These are phyloP conservation scores for Triplophysa yarkandensis DNA, from an alignment of 2,797 vertebrate species.

Conservation along the genomic window DNA sequence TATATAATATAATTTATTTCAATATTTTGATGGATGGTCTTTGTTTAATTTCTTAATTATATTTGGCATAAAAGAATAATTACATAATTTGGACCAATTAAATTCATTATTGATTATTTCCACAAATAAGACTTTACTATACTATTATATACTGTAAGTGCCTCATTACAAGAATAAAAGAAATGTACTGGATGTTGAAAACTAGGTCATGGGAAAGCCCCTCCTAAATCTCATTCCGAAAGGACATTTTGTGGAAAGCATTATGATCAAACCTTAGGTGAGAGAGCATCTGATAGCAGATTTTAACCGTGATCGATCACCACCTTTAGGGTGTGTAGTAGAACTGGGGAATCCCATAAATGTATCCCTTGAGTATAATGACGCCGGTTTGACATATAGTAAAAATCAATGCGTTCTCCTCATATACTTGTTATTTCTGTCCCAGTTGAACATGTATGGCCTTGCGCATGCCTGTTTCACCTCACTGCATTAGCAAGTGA, in stretches of 20 bases:
- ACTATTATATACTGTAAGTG: constrained; percentile 1
- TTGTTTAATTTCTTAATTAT: too few species aligned
- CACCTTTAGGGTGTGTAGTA: constrained; percentile 6
- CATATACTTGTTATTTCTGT: constrained; percentile 23
- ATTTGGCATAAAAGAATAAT: too few species aligned
- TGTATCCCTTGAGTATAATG: neutral
- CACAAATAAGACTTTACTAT: too few species aligned
- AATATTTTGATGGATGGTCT: too few species aligned
- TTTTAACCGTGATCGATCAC: constrained; percentile 21
- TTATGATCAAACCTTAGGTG: constrained; percentile 13
- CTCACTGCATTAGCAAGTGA: neutral
- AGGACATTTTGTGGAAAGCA: constrained; percentile 24
- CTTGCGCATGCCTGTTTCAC: constrained; percentile 3
- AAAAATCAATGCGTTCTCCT: constrained; percentile 15
- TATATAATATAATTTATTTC: too few species aligned
- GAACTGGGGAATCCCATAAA: constrained; percentile 10
- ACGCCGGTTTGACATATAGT: constrained; percentile 24
- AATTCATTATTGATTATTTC: too few species aligned
- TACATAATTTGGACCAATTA: too few species aligned
- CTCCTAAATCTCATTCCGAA: constrained; percentile 1
- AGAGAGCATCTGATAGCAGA: neutral
- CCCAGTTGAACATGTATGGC: neutral
- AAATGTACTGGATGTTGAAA: constrained; percentile 24
- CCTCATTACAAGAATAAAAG: constrained; percentile 15
- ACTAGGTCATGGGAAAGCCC: constrained; percentile 33